Percentiles rank a stretch among this genome's conserved stretches.
phyloP scores from a whole-genome alignment of 2,888 invertebrate genomes.

The Fabriciana adippe region DNA sequence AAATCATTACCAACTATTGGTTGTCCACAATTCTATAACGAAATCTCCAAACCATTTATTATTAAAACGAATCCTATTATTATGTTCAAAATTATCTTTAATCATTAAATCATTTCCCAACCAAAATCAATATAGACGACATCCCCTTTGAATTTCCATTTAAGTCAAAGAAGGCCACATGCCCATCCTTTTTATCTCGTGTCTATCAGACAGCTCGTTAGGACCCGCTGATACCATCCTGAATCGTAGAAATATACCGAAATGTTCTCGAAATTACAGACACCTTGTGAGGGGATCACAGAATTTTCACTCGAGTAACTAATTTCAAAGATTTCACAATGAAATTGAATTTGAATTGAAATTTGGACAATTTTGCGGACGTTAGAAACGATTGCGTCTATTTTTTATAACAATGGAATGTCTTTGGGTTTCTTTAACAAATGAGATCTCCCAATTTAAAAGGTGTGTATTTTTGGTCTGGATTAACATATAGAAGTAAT shows the following conservation, averaged over 20 bases:
- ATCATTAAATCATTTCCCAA: constrained; percentile 11
- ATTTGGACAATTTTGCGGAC: constrained; percentile 33
- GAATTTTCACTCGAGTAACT: constrained; percentile 39
- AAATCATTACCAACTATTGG: neutral
- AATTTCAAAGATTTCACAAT: constrained; percentile 40
- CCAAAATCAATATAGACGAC: constrained; percentile 18
- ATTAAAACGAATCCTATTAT: constrained; percentile 1
- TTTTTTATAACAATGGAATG: constrained; percentile 23
- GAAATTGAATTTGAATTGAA: constrained; percentile 40
- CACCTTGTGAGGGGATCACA: constrained; percentile 36
- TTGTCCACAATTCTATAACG: neutral
- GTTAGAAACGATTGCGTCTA: constrained; percentile 21
- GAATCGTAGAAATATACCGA: constrained; percentile 26
- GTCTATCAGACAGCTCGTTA: constrained; percentile 40
- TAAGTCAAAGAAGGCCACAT: constrained; percentile 32
- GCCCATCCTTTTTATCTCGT: constrained; percentile 31
- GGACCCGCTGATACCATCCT: constrained; percentile 25
- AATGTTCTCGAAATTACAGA: constrained; percentile 33
- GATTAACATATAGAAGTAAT: constrained; percentile 10
- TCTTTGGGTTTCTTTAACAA: constrained; percentile 10
- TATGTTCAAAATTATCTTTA: constrained; percentile 3
- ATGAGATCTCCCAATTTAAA: neutral
- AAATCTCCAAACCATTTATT: neutral
- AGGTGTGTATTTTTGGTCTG: neutral
- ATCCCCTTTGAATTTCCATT: constrained; percentile 24